Base-by-base conservation (phyloP, 1,140 invertebrate genomes). In the fruit fly (Drosophila melanogaster) region DNA sequence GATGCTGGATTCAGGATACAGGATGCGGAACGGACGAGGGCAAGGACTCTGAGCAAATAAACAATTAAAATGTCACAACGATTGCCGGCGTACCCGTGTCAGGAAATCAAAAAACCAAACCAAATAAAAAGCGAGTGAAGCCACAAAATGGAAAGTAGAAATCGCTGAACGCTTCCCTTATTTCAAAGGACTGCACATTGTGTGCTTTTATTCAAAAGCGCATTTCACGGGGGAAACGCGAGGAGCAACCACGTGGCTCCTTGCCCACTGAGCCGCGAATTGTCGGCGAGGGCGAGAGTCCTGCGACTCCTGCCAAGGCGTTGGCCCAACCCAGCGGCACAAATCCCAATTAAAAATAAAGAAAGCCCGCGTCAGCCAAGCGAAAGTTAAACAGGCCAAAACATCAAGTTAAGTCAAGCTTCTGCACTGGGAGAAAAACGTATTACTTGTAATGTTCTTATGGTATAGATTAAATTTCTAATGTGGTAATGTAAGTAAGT, bases 21-120 rank as follows among this genome's bases (percentile, higher is more conserved):
- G 76, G 61, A 80, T 60, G 30, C 60, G 49, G 38, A 47, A 40
- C 33, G 38, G 60, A 62, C 69, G 64, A 70, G 66, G 66, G 41
- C 66, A 67, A 84, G 83, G 54, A 76, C 67, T 71, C 70, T 76
- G 70, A 15, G 87, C 84, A 90, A 90, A 90, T 91, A 91, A 91
- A 91, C 89, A 91, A 91, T 91, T 91, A 91, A 91, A 91, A 90
- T 91, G 89, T 91, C 89, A 91, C 89, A 91, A 85, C 78, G 89
- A 91, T 90, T 91, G 81, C 74, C 77, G 50, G 60, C 77, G 72
- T 77, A 84, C 79, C 83, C 85, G 86, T 90, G 85, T 90, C 85
- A 89, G 77, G 81, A 76, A 87, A 84, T 90, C 84, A 89, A 90
- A 78, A 90, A 90, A 77, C 70, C 77, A 62, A 77, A 22, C 26